phyloP scores from a whole-genome alignment of 2,113 vertebrate genomes.

The Pseudopodoces humilis region DNA sequence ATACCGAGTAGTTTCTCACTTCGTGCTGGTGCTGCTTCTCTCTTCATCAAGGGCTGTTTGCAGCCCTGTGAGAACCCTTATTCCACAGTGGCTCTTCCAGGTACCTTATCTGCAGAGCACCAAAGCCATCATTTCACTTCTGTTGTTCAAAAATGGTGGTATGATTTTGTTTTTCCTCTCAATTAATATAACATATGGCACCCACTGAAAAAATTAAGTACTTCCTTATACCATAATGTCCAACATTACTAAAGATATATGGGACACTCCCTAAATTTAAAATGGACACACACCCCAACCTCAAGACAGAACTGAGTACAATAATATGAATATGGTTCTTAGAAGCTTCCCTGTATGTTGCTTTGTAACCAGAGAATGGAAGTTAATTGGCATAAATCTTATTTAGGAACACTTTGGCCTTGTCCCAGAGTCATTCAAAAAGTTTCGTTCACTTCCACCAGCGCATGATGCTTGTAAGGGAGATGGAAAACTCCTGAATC shows the following conservation, averaged over 20 bases:
- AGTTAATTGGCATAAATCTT: background rate
- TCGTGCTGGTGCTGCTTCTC: background rate
- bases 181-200: background rate
- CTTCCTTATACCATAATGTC: background rate
- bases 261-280: background rate
- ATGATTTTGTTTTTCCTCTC: background rate
- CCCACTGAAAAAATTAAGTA: background rate
- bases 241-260: background rate
- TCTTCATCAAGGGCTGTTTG: background rate
- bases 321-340: background rate
- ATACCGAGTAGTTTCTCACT: background rate
- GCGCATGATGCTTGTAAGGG: background rate
- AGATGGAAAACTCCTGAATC: background rate
- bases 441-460: background rate
- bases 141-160: background rate
- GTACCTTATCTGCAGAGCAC: background rate
- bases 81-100: background rate
- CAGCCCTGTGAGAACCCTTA: background rate
- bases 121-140: background rate
- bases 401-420: background rate
- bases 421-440: fast-evolving
- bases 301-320: background rate
- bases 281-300: background rate
- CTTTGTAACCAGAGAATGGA: background rate
- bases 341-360: background rate